Base-by-base conservation (phyloP, 2,113 vertebrate species). In the Phylloscopus trochiloides region DNA sequence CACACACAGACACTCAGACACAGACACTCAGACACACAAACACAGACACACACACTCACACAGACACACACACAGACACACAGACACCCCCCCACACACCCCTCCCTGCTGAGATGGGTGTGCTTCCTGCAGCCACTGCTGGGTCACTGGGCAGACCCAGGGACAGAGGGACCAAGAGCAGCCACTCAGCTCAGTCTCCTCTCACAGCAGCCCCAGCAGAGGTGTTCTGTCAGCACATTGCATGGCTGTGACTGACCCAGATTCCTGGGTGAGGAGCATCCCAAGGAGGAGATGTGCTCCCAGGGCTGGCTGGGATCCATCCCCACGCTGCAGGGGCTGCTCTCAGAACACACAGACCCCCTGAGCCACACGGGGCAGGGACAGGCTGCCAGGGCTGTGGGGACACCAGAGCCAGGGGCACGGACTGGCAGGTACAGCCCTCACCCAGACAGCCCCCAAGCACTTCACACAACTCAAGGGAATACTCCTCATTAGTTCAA, bases 351-450 rank as follows among this genome's bases (percentile, higher is more conserved):
- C 3, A 0, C 2, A 12, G 66, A 40, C 3, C 62, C 36, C 38
- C 65, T 2, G 3, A 47, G 29, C 22, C 58, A 29, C 51, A 6
- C 0, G 48, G 25, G 17, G 28, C 14, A 43, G 0, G 25, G 42
- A 31, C 51, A 38, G 3, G 6, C 0, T 38, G 52, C 12, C 26
- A 42, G 86, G 42, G 24, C 62, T n/a, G 12, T 12, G 50, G 22
- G 80, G 24, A 68, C 40, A 25, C 5, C 45, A 50, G 20, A 54
- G 78, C 10, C 34, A 9, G n/a, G 70, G 70, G 28, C 34, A 73
- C 55, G 7, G 6, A 13, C 51, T 34, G 54, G 1, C 3, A 76
- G 25, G 12, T 0, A 26, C 28, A 66, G 61, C 15, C 58, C 24
- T 12, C 84, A 55, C 2, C 17, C 80, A 47, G 19, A 36, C 38